These are phyloP conservation scores for Drosophila meridionalis DNA, from an alignment of 2,888 invertebrate species.

Conservation along the genomic window DNA sequence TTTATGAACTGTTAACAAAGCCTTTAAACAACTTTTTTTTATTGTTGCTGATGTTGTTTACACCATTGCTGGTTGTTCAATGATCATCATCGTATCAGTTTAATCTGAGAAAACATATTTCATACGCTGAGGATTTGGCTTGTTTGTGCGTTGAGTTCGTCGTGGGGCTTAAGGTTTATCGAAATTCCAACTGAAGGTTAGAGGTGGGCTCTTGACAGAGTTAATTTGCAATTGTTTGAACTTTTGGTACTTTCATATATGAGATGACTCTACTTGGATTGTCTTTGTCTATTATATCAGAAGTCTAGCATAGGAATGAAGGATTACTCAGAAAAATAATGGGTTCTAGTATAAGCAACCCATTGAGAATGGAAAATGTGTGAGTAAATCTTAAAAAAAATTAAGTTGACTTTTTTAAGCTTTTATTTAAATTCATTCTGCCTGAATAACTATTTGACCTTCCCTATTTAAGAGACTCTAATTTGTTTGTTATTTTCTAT, in stretches of 20 bases:
- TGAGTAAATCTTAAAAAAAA: too few relatives aligned
- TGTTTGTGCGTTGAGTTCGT: not conserved
- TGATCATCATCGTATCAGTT: slow-evolving; percentile 19
- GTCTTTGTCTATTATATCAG: too few relatives aligned
- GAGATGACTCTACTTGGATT: too few relatives aligned
- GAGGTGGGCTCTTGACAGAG: not conserved
- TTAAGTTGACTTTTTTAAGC: too few relatives aligned
- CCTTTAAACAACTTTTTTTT: slow-evolving; percentile 58
- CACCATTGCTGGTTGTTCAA: slow-evolving; percentile 28
- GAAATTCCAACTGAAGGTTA: not conserved
- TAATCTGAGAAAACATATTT: slow-evolving; percentile 4
- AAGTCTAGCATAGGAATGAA: too few relatives aligned
- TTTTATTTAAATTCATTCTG: too few relatives aligned
- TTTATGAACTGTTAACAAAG: slow-evolving; percentile 55
- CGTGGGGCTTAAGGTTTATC: not conserved
- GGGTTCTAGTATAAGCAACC: too few relatives aligned
- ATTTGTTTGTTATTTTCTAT: too few relatives aligned
- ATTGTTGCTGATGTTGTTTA: slow-evolving; percentile 23
- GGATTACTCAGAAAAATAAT: too few relatives aligned
- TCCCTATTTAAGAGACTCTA: too few relatives aligned
- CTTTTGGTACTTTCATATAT: not conserved
- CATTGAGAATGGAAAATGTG: too few relatives aligned
- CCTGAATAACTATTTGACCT: too few relatives aligned
- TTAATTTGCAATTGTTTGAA: not conserved
- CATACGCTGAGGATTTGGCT: slow-evolving; percentile 8